phyloP scores from a whole-genome alignment of 2,797 vertebrate genomes.

The Austrolebias charrua region DNA sequence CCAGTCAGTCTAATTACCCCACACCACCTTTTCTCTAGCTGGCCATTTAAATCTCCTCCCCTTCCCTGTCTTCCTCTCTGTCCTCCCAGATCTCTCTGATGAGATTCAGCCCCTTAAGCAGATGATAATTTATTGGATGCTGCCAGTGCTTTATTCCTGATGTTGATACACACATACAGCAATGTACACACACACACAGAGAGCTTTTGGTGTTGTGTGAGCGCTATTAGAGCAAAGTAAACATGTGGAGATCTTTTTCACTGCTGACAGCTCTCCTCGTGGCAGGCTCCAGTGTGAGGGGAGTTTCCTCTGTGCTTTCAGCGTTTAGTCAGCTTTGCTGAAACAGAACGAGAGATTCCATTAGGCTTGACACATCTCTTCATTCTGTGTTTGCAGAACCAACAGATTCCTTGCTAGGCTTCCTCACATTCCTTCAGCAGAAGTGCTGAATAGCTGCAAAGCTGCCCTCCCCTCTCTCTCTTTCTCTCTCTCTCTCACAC shows the following conservation, averaged over 20 bases:
- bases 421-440: conserved; percentile 75
- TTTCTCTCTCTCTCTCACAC: too few relatives aligned
- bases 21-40: conserved; percentile 75
- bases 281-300: conserved; percentile 34
- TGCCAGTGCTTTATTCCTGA: too few relatives aligned
- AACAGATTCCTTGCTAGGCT: conserved; percentile 76
- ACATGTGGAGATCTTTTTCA: conserved; percentile 50
- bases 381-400: conserved; percentile 80
- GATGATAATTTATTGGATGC: too few relatives aligned
- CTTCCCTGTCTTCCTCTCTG: conserved; percentile 55
- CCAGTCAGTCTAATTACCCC: conserved; percentile 73
- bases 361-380: conserved; percentile 75
- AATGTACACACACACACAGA: conserved; percentile 22
- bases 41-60: conserved; percentile 80
- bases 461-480: conserved; percentile 3
- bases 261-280: conserved; percentile 34
- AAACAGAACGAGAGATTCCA: conserved; percentile 66
- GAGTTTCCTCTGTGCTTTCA: conserved; percentile 50
- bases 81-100: conserved; percentile 25
- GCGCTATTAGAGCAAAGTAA: conserved; percentile 50
- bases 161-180: background rate
- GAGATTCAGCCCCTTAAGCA: background rate
- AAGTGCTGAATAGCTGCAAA: conserved; percentile 64
- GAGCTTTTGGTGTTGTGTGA: conserved; percentile 29
- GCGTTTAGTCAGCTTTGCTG: conserved; percentile 52